Evolutionary conservation across 2,113 vertebrate genomes (phyloP), one percentile per base, ranked within the genome.

Genomic region (Galemys pyrenaicus): DNA sequence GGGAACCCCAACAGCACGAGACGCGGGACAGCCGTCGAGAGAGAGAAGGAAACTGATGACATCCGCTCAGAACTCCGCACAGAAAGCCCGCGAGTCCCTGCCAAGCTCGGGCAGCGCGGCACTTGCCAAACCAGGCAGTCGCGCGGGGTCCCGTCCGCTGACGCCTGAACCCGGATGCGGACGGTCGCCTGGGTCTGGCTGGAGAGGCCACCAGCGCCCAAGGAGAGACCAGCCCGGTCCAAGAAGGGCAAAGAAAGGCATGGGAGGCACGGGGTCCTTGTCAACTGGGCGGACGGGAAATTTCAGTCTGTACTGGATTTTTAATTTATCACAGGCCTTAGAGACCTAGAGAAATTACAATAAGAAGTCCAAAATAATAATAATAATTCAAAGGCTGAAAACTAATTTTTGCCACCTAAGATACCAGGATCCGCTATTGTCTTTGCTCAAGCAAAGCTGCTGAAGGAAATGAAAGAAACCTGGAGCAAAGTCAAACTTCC

Each of bases 401-500:
- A 44, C 56, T 39, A 90, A 58, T 44, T 95, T 96, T 96, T 91
- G 26, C 37, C 19, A 67, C 15, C 89, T 44, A 91, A 75, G 96
- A 75, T n/a, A 85, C 54, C 62, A 51, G 28, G 32, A 37, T 41
- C 56, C 70, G 77, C 92, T 87, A 83, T 65, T 39, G 6, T 6
- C 51, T 58, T 30, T 71, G 64, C 89, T 80, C 81, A 70, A 90
- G 37, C 9, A 92, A 46, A 56, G 22, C 26, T 95, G 68, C 70
- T 79, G 58, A 80, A 89, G 78, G 94, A 84, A 89, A 91, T 46
- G 65, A 12, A 85, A 81, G 41, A 85, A 93, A 85, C 13, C 22
- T 35, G 60, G 83, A 68, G 81, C 85, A 81, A 2, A 92, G 91
- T 83, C 9, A 56, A 98, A 98, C 80, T 97, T 97, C 82, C 51